Evolutionary conservation across 2,797 vertebrate genomes (phyloP), one percentile per base, ranked within the genome.

Genomic region (Mormyrops attenuatus): DNA sequence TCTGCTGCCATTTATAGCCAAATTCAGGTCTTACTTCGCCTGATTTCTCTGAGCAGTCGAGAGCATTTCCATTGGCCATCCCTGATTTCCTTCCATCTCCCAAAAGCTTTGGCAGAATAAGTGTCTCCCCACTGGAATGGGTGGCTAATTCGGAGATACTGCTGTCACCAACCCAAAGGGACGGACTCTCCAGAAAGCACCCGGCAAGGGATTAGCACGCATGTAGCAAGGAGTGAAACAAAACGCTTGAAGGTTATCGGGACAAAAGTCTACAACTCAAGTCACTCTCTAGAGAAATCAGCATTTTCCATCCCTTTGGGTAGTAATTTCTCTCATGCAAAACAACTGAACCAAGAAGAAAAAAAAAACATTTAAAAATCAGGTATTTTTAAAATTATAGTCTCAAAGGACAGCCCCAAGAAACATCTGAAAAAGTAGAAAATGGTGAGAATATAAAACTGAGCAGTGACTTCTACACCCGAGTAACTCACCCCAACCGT

Each of bases 341-440:
- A 93, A 91, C 88, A 91, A 89, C 89, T 90, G 90, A 92, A 90
- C 89, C 44, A 44, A 73, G 47, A 87, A 55, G 52, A 15, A 30
- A 53, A 50, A 66, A 94, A 93, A 41, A 47, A 50, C 88, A 91
- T 69, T 15, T 34, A 92, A 41, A 92, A 93, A 94, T 94, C 91
- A 91, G 92, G 89, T 92, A 88, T 91, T 92, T 93, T 92, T n/a
- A 47, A 82, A 90, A 90, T 94, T 95, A 93, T 90, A 91, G 90
- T 90, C 92, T 91, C 90, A 90, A 85, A 90, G 88, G 89, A 89
- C 90, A 91, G 93, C 92, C 91, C 91, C 91, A 90, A 49, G 89
- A 92, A 90, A 49, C 90, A 34, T 50, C 8, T 6, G 2, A 50
- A 89, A 55, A 44, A 49, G 5, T 88, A 6, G 30, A 11, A 60